Conservation (phyloP, 64 coral and sea anemone genomes). For the Montipora efflorescens region DNA sequence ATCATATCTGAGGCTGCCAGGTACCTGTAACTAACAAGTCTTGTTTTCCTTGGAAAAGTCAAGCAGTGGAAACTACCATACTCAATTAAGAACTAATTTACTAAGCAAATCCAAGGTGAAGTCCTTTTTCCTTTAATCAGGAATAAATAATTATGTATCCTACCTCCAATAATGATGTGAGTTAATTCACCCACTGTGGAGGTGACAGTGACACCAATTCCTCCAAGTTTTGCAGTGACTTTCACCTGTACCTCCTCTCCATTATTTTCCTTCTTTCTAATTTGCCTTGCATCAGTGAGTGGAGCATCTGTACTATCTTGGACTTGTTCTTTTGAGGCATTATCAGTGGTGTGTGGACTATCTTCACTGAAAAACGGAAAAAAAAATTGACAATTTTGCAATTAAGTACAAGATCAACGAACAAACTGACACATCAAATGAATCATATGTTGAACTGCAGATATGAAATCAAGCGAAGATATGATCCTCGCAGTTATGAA, state of each 20-base stretch:
- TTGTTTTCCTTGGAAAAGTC: no score
- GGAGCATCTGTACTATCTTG: neutral
- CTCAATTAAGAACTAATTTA: neutral
- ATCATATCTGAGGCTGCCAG: no score
- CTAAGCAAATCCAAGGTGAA: neutral
- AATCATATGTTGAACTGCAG: no score
- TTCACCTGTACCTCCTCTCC: slow-evolving; percentile 70
- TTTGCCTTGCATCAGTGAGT: slow-evolving; percentile 5
- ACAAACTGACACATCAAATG: no score
- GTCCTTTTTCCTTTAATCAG: no score
- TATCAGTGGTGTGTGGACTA: neutral
- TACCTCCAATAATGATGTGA: slow-evolving; percentile 88
- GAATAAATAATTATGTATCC: neutral
- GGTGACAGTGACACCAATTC: slow-evolving; percentile 78
- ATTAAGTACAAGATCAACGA: no score
- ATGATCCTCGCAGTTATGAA: no score
- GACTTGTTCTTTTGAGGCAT: neutral
- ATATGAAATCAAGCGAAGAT: no score
- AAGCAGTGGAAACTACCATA: no score
- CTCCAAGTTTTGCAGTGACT: slow-evolving; percentile 84
- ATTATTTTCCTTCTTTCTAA: slow-evolving; percentile 50
- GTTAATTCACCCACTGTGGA: slow-evolving; percentile 81
- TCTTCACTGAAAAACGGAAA: slow-evolving; percentile 33
- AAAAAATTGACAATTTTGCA: no score
- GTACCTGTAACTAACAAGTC: no score